Conservation (phyloP, 2,888 invertebrate species). For the Azorinus chamasolen region DNA sequence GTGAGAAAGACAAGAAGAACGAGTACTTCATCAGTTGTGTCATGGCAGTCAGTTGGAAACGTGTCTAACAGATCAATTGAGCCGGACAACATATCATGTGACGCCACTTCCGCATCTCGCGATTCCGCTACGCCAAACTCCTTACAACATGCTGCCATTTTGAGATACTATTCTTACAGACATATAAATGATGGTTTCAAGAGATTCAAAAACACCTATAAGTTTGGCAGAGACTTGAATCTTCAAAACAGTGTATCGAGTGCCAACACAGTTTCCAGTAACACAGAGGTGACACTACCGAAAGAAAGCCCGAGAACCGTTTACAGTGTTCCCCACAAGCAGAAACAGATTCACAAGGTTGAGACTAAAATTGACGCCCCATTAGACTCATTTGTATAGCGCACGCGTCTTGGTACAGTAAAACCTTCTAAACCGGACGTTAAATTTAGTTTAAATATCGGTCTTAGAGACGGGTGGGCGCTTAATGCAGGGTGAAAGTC, state of each 20-base stretch:
- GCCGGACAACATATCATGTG: slow-evolving; percentile 27
- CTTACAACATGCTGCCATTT: slow-evolving; percentile 57
- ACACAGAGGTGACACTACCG: neutral
- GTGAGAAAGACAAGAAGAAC: slow-evolving; percentile 31
- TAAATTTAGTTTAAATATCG: too few species aligned
- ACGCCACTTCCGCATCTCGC: slow-evolving; percentile 19
- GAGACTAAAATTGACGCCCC: slow-evolving; percentile 11
- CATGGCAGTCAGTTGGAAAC: slow-evolving; percentile 48
- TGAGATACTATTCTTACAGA: slow-evolving; percentile 60
- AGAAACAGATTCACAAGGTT: neutral
- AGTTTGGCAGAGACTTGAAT: slow-evolving; percentile 34
- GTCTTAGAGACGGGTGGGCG: too few species aligned
- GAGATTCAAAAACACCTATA: slow-evolving; percentile 27
- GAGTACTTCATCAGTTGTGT: slow-evolving; percentile 46
- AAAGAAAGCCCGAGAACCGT: slow-evolving; percentile 7
- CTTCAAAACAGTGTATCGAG: neutral
- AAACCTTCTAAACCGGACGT: too few species aligned
- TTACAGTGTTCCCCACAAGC: slow-evolving; percentile 38
- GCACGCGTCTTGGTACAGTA: too few species aligned
- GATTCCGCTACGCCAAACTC: slow-evolving; percentile 58
- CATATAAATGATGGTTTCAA: slow-evolving; percentile 56
- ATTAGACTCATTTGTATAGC: slow-evolving; percentile 55
- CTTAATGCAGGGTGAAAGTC: too few species aligned
- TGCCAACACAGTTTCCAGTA: too few species aligned
- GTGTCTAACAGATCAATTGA: slow-evolving; percentile 34